Evolutionary conservation across 2,888 invertebrate genomes (phyloP).

Genomic region (Cylloceria caligata): DNA sequence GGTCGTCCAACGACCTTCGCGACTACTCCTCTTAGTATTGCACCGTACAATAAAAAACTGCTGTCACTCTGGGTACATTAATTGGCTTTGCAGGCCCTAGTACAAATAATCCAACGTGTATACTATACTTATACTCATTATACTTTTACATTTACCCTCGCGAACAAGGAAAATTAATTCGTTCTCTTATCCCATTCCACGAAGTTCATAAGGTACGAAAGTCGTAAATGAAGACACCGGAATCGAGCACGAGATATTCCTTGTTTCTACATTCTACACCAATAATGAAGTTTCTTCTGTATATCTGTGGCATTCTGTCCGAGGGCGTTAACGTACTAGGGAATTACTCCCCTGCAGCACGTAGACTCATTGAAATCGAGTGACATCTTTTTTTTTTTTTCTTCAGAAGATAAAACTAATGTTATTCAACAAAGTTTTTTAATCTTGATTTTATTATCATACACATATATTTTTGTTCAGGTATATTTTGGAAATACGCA

Average conservation of each 20-base stretch:
- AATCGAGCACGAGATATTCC: neutral
- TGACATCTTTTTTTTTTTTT: too few species aligned
- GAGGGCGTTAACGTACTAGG: neutral
- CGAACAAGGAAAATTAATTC: conserved; percentile 33
- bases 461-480: too few species aligned
- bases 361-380: too few species aligned
- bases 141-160: conserved; percentile 24
- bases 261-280: neutral
- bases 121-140: conserved; percentile 35
- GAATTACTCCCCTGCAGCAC: neutral
- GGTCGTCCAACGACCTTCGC: neutral
- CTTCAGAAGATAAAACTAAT: too few species aligned
- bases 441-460: too few species aligned
- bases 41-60: conserved; percentile 8
- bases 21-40: neutral
- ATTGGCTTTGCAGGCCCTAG: conserved; percentile 1
- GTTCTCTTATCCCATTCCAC: neutral
- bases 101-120: conserved; percentile 10
- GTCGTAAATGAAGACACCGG: conserved; percentile 6
- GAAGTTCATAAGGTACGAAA: neutral
- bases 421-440: too few species aligned
- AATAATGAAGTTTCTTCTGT: neutral
- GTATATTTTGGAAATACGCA: too few species aligned
- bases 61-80: conserved; percentile 39
- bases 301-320: neutral